Evolutionary conservation across 2,888 invertebrate species (phyloP).

Genomic region (Carabus problematicus): DNA sequence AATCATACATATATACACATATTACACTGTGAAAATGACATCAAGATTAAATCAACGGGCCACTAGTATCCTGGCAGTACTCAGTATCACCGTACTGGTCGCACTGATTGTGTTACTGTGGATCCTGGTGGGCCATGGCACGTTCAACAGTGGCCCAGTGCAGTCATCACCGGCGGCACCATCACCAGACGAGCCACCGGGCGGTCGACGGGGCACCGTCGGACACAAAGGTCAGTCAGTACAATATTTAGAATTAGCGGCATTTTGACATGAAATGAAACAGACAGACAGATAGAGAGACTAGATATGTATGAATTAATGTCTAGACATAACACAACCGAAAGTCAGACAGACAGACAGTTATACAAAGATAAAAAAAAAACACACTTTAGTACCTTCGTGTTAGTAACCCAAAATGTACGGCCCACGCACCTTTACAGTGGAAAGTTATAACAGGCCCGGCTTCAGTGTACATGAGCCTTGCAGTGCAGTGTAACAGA

Average conservation of each 20-base stretch:
- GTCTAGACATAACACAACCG: not conserved
- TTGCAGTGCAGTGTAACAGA: too few relatives aligned
- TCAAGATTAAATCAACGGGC: constrained; percentile 48
- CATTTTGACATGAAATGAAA: too few relatives aligned
- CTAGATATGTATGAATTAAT: too few relatives aligned
- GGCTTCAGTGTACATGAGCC: too few relatives aligned
- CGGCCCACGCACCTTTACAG: too few relatives aligned
- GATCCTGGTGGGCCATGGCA: constrained; percentile 54
- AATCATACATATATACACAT: not conserved
- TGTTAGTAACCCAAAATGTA: not conserved
- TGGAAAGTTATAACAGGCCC: too few relatives aligned
- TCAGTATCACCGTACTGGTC: constrained; percentile 52
- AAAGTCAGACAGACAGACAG: not conserved
- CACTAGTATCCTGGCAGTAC: constrained; percentile 50
- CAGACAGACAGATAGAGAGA: not conserved
- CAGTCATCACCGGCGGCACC: not conserved
- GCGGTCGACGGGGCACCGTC: not conserved
- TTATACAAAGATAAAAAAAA: not conserved
- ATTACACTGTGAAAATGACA: constrained; percentile 45
- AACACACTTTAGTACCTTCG: not conserved
- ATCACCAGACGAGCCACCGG: not conserved
- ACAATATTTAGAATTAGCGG: not conserved
- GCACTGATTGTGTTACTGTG: constrained; percentile 54
- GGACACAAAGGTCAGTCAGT: not conserved
- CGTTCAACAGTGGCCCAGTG: constrained; percentile 44